Conservation (phyloP, 2,888 invertebrate species). For the Tethea ocularis region DNA sequence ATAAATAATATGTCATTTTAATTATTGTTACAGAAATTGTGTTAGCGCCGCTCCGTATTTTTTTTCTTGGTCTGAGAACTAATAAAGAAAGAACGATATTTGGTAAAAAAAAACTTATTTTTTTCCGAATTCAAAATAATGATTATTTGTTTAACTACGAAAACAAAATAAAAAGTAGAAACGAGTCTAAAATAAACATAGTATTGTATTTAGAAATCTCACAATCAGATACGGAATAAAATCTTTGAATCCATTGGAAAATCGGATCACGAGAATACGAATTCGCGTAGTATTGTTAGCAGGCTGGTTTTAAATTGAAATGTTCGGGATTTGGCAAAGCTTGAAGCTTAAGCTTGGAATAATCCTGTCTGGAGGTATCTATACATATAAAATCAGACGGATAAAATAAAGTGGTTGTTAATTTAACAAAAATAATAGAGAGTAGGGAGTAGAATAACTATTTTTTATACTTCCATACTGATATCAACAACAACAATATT, state of each 20-base stretch:
- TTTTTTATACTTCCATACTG: too few species aligned
- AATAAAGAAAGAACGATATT: too few species aligned
- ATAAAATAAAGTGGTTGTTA: neutral
- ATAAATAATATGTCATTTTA: too few species aligned
- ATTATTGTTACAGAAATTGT: too few species aligned
- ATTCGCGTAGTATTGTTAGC: neutral
- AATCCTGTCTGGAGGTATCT: neutral
- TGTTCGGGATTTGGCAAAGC: neutral
- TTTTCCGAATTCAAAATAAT: too few species aligned
- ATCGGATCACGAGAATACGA: neutral
- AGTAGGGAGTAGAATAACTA: too few species aligned
- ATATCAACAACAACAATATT: too few species aligned
- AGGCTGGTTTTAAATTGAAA: neutral
- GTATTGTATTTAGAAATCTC: neutral
- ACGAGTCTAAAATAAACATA: neutral
- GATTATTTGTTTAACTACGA: too few species aligned
- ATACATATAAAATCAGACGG: neutral
- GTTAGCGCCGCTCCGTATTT: too few species aligned
- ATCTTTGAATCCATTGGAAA: neutral
- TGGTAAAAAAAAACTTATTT: too few species aligned
- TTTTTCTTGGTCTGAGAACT: too few species aligned
- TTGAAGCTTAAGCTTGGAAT: neutral
- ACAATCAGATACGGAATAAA: slow-evolving; percentile 5
- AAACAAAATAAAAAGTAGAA: neutral
- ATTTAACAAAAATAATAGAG: neutral